Evolutionary conservation across 2,888 invertebrate genomes (phyloP).

Genomic region (Muschampia plurimacula): DNA sequence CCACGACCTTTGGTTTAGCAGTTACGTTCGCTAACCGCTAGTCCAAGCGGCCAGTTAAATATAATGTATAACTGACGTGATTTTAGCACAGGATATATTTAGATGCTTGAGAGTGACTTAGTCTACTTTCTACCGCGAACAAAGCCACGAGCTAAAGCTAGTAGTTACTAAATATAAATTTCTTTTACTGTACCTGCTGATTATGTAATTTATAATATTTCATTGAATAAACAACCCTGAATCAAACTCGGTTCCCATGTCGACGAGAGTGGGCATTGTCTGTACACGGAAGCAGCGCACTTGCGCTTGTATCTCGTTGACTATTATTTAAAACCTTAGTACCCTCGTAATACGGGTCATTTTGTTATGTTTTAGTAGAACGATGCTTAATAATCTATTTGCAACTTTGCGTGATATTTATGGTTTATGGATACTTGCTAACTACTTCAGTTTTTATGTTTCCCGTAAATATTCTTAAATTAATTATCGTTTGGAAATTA

Average conservation of each 20-base stretch:
- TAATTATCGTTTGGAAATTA: slow-evolving; percentile 11
- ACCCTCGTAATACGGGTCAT: slow-evolving; percentile 44
- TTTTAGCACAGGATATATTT: too few species aligned
- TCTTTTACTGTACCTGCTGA: background rate
- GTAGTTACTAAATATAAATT: too few species aligned
- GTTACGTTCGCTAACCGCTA: too few species aligned
- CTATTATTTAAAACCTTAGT: slow-evolving; percentile 49
- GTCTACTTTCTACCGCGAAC: too few species aligned
- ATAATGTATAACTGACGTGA: too few species aligned
- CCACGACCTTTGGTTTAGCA: too few species aligned
- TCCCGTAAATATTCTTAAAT: slow-evolving; percentile 20
- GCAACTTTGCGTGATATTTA: slow-evolving; percentile 24
- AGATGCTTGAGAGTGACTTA: too few species aligned
- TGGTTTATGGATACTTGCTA: slow-evolving; percentile 33
- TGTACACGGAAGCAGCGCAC: slow-evolving; percentile 62
- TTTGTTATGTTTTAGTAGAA: slow-evolving; percentile 13
- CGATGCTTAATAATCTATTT: background rate
- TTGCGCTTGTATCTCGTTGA: slow-evolving; percentile 39
- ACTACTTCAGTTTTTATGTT: slow-evolving; percentile 30
- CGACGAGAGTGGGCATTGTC: slow-evolving; percentile 73
- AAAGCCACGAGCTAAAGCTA: too few species aligned
- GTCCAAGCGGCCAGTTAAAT: too few species aligned
- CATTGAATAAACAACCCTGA: slow-evolving; percentile 54
- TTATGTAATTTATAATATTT: slow-evolving; percentile 5
- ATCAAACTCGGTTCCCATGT: slow-evolving; percentile 68